Conservation (phyloP, 1,140 invertebrate genomes). For the Phenacoccus solenopsis region DNA sequence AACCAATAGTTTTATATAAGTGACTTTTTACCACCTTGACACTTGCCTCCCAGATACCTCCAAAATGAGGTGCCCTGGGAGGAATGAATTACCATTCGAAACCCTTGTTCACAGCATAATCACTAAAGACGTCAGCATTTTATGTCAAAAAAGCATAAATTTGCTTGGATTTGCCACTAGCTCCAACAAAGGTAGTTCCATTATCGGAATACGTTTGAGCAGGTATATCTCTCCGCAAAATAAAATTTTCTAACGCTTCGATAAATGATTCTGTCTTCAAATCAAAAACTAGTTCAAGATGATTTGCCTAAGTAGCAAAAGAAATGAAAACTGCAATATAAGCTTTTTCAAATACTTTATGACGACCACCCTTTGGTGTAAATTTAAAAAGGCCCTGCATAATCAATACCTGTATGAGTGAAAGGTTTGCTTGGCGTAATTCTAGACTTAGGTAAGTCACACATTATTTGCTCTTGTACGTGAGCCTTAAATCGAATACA, state of each 20-base stretch:
- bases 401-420: too few species aligned
- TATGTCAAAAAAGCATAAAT: conserved; percentile 18
- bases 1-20: conserved; percentile 25
- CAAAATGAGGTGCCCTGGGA: conserved; percentile 28
- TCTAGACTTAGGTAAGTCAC: too few species aligned
- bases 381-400: too few species aligned
- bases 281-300: conserved; percentile 31
- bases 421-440: too few species aligned
- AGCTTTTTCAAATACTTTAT: too few species aligned
- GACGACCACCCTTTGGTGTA: too few species aligned
- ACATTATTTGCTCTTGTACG: too few species aligned
- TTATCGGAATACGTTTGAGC: conserved; percentile 30
- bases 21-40: conserved; percentile 31
- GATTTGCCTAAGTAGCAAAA: conserved; percentile 29
- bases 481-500: too few species aligned
- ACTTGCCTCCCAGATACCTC: conserved; percentile 30
- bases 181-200: conserved; percentile 32
- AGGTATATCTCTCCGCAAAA: conserved; percentile 27
- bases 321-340: conserved; percentile 31
- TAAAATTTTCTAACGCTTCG: conserved; percentile 29
- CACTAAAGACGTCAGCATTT: not conserved
- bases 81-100: conserved; percentile 30
- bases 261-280: conserved; percentile 30
- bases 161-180: conserved; percentile 26
- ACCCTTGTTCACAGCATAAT: not conserved